Percentiles rank a stretch among this genome's conserved stretches.
These are phyloP conservation scores for Plagodis pulveraria DNA, from an alignment of 2,888 invertebrate genomes.

Conservation along the genomic window DNA sequence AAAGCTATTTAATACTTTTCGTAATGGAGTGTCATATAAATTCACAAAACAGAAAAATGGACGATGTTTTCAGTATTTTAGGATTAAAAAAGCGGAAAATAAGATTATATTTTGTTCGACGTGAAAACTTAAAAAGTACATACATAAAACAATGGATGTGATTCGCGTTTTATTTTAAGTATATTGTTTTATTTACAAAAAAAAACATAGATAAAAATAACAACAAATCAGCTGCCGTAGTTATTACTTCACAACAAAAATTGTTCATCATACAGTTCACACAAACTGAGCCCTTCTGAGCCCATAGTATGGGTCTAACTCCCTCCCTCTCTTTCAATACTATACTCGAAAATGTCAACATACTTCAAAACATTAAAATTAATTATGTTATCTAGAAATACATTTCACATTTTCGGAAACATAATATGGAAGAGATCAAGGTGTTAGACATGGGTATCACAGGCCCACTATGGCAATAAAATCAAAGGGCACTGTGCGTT, in stretches of 20 bases:
- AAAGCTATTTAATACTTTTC: conserved; percentile 62
- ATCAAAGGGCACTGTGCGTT: too few relatives aligned
- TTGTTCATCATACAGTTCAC: conserved; percentile 16
- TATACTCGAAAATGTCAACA: too few relatives aligned
- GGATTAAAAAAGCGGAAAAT: conserved; percentile 18
- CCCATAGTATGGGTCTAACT: too few relatives aligned
- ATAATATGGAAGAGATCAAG: too few relatives aligned
- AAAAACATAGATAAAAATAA: conserved; percentile 46
- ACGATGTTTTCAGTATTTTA: conserved; percentile 23
- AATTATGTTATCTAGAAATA: too few relatives aligned
- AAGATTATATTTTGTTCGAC: conserved; percentile 25
- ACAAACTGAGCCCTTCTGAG: conserved; percentile 4
- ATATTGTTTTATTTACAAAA: conserved; percentile 44
- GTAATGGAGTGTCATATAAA: conserved; percentile 53
- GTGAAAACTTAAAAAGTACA: conserved; percentile 21
- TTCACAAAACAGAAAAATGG: conserved; percentile 31
- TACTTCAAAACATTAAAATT: too few relatives aligned
- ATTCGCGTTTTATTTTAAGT: conserved; percentile 53
- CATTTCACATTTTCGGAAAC: too few relatives aligned
- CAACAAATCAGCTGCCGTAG: conserved; percentile 63
- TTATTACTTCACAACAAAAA: conserved; percentile 48
- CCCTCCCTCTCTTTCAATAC: too few relatives aligned
- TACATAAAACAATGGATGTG: conserved; percentile 47
- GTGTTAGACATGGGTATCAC: too few relatives aligned
- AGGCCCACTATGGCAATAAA: too few relatives aligned